phyloP scores from a whole-genome alignment of 1,140 invertebrate species.

The Bacillus rossius region DNA sequence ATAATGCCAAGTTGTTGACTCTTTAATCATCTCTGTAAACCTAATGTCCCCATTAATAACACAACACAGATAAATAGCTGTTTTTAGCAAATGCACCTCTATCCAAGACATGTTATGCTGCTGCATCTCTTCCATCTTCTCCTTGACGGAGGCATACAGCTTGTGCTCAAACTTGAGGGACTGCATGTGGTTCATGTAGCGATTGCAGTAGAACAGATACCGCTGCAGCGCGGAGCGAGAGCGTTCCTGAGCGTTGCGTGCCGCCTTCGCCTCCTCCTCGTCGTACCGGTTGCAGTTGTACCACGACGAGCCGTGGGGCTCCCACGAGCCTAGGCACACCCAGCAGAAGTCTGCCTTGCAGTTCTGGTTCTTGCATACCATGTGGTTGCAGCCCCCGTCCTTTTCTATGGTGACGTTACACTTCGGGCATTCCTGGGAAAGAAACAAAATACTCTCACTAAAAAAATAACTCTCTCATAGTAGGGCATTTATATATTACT shows the following conservation, averaged over 20 bases:
- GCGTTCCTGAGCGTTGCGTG: conserved; percentile 91
- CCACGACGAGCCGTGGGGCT: conserved; percentile 97
- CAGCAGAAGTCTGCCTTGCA: conserved; percentile 99
- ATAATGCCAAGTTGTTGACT: too few relatives aligned
- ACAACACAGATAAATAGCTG: too few relatives aligned
- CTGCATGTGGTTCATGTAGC: conserved; percentile 99
- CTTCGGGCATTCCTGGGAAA: conserved; percentile 84
- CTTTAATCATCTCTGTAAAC: too few relatives aligned
- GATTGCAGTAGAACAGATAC: conserved; percentile 98
- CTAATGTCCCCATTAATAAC: too few relatives aligned
- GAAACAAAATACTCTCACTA: too few relatives aligned
- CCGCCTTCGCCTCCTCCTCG: conserved; percentile 94
- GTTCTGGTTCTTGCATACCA: conserved; percentile 98
- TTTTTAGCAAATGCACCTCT: too few relatives aligned
- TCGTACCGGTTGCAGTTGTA: conserved; percentile 98
- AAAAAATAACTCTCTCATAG: too few relatives aligned
- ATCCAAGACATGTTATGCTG: conserved; percentile 99
- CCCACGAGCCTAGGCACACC: conserved; percentile 98
- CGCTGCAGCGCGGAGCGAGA: conserved; percentile 87
- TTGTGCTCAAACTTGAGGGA: conserved; percentile 97
- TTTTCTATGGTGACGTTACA: conserved; percentile 98
- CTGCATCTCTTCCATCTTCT: conserved; percentile 99
- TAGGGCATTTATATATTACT: too few relatives aligned
- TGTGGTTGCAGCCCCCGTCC: conserved; percentile 99
- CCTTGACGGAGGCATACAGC: conserved; percentile 87